Evolutionary conservation across 2,113 vertebrate species (phyloP).

Genomic region (Gavialis gangeticus): DNA sequence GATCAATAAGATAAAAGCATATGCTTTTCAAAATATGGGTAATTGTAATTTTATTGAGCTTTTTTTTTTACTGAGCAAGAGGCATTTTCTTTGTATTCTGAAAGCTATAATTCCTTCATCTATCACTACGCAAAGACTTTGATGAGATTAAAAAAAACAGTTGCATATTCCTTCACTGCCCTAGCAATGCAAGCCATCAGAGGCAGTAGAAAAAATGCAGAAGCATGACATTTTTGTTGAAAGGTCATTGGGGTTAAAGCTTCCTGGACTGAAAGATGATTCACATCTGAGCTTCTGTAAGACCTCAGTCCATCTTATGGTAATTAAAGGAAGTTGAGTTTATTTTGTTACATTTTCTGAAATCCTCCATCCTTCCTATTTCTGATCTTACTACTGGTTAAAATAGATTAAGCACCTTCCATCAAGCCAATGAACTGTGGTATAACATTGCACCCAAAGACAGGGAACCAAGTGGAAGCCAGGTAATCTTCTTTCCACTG

Average conservation of each 20-base stretch:
- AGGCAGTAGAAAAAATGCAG: neutral
- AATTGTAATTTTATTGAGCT: neutral
- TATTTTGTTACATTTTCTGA: neutral
- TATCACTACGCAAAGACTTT: neutral
- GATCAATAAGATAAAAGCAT: neutral
- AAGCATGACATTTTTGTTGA: neutral
- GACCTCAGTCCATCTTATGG: neutral
- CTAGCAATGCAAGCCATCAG: neutral
- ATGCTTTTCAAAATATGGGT: neutral
- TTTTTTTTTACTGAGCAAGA: neutral
- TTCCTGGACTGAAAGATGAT: neutral
- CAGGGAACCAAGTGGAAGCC: neutral
- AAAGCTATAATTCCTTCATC: neutral
- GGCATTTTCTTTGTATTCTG: neutral
- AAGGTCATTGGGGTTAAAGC: neutral
- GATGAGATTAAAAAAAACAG: neutral
- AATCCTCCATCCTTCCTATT: neutral
- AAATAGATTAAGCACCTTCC: neutral
- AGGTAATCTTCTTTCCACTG: constrained; percentile 17
- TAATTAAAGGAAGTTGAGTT: neutral
- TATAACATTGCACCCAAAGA: neutral
- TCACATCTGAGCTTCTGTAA: neutral
- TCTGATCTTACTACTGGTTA: neutral
- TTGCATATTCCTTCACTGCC: neutral
- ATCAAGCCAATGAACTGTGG: neutral